A percentile compares a stretch with the other conserved stretches of the same genome.
These are phyloP conservation scores for Phoebastria nigripes DNA, from an alignment of 2,797 vertebrate species.

Conservation along the genomic window DNA sequence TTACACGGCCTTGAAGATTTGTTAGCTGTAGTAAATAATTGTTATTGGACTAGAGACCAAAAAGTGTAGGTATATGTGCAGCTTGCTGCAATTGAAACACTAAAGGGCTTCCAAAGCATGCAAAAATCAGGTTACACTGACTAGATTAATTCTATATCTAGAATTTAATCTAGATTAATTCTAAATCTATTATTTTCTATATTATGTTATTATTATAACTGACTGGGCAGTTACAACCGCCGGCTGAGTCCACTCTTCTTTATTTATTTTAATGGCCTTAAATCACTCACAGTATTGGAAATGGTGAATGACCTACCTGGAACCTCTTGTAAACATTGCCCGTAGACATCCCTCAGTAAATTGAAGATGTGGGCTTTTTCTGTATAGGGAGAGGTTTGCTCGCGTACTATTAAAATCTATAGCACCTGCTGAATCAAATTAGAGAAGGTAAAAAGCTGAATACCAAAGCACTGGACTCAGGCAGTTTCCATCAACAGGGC, in stretches of 20 bases:
- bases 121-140: not conserved
- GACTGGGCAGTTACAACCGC: not conserved
- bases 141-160: not conserved
- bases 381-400: not conserved
- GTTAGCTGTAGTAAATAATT: slow-evolving; percentile 17
- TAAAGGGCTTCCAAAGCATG: not conserved
- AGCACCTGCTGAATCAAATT: not conserved
- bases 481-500: not conserved
- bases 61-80: not conserved
- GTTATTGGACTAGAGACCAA: not conserved
- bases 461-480: not conserved
- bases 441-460: not conserved
- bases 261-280: not conserved
- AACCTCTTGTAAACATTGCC: not conserved
- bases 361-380: not conserved
- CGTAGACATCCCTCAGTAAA: not conserved
- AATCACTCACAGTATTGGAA: not conserved
- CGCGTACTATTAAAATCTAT: not conserved
- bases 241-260: not conserved
- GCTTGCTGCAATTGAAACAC: not conserved
- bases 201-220: not conserved
- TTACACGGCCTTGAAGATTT: not conserved
- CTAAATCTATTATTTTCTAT: not conserved
- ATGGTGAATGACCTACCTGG: not conserved
- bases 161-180: not conserved